A percentile compares a stretch with the other conserved stretches of the same genome.
phyloP scores from a whole-genome alignment of 2,888 invertebrate species.

The Cistogaster globosa region DNA sequence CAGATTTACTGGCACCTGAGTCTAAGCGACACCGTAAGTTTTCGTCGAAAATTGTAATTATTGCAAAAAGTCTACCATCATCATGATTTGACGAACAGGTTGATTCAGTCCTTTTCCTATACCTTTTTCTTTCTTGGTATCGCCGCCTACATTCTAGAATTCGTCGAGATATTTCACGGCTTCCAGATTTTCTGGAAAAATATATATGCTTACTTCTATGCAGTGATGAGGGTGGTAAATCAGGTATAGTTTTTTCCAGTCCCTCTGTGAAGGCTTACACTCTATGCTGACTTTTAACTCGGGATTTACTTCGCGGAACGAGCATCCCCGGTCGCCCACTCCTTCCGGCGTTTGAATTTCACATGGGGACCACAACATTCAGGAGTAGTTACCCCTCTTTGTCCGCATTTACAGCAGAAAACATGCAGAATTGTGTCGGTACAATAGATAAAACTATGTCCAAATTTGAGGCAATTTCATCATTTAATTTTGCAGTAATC shows the following conservation, averaged over 20 bases:
- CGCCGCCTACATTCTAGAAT: not conserved
- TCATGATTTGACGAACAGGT: not conserved
- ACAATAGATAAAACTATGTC: conserved; percentile 17
- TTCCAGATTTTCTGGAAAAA: not conserved
- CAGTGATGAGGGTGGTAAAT: too few species aligned
- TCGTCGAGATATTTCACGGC: not conserved
- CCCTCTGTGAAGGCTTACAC: conserved; percentile 1
- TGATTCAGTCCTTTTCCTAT: conserved; percentile 16
- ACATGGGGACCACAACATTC: not conserved
- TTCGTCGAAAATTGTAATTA: conserved; percentile 5
- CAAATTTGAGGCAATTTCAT: conserved; percentile 32
- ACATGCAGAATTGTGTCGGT: too few species aligned
- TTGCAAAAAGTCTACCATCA: conserved; percentile 37
- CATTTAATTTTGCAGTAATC: not conserved
- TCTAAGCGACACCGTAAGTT: conserved; percentile 1
- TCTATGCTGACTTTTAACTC: not conserved
- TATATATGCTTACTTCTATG: not conserved
- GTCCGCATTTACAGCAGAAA: conserved; percentile 28
- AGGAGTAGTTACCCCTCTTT: conserved; percentile 3
- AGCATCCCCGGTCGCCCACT: conserved; percentile 17
- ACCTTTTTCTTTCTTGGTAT: not conserved
- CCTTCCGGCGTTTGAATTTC: conserved; percentile 15
- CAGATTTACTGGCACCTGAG: conserved; percentile 34
- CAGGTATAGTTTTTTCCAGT: not conserved
- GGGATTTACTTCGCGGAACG: conserved; percentile 15